These are phyloP conservation scores for Moxostoma hubbsi DNA, from an alignment of 2,797 vertebrate species.

Conservation along the genomic window DNA sequence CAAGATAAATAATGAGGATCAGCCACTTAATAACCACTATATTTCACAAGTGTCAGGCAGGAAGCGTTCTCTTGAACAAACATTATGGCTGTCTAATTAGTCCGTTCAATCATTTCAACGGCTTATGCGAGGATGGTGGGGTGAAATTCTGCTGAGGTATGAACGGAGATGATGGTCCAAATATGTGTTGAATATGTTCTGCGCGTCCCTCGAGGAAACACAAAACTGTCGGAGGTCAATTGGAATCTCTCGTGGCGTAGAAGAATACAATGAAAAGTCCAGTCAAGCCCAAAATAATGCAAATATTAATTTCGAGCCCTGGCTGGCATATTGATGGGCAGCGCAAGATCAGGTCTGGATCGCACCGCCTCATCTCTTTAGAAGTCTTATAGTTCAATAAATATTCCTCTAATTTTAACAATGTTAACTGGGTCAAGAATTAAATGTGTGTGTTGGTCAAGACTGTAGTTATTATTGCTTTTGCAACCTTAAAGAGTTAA, in stretches of 20 bases:
- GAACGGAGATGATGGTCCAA: neutral
- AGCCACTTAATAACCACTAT: constrained; percentile 90
- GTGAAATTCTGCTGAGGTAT: constrained; percentile 46
- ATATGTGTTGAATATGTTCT: constrained; percentile 5
- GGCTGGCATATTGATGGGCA: too few species aligned
- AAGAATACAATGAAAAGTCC: neutral
- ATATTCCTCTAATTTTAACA: too few species aligned
- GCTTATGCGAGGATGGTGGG: constrained; percentile 71
- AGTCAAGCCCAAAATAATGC: neutral
- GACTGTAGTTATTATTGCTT: too few species aligned
- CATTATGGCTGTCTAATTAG: constrained; percentile 92
- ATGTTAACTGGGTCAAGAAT: too few species aligned
- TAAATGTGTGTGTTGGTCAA: too few species aligned
- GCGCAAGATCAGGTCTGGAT: too few species aligned
- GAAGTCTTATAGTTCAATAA: too few species aligned
- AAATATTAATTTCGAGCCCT: too few species aligned
- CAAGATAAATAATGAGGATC: constrained; percentile 89
- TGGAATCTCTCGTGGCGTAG: neutral
- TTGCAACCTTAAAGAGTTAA: too few species aligned
- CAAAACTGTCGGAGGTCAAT: constrained; percentile 4
- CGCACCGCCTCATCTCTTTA: too few species aligned
- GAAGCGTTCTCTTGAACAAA: constrained; percentile 90
- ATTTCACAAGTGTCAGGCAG: constrained; percentile 88
- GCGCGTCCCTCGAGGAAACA: constrained; percentile 16
- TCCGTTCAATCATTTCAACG: constrained; percentile 86